These are phyloP conservation scores for Hydrolagus affinis DNA, from an alignment of 2,113 vertebrate species.

Conservation along the genomic window DNA sequence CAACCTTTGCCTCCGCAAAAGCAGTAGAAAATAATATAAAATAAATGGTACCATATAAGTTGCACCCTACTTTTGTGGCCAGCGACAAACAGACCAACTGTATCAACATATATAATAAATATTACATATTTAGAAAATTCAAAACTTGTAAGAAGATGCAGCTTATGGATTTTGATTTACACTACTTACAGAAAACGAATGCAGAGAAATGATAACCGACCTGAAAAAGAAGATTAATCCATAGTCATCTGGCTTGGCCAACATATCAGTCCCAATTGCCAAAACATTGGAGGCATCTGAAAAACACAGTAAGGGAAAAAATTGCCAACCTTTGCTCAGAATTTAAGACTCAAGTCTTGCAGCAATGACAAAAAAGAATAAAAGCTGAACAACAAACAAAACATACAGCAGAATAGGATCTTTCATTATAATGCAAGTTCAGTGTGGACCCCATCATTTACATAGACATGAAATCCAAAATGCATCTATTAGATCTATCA, in stretches of 20 bases:
- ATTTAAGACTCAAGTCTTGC: not conserved
- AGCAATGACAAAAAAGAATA: not conserved
- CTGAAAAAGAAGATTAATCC: slow-evolving; percentile 86
- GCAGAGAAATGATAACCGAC: slow-evolving; percentile 47
- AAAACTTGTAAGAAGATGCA: not conserved
- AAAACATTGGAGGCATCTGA: slow-evolving; percentile 89
- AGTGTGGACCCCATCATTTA: no score
- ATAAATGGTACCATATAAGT: not conserved
- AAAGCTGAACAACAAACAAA: not conserved
- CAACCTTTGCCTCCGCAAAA: not conserved
- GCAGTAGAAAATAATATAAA: not conserved
- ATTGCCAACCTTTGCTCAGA: not conserved
- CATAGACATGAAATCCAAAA: no score
- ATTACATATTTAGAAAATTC: slow-evolving; percentile 16
- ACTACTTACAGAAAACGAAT: not conserved
- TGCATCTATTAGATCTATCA: no score
- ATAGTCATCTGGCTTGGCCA: slow-evolving; percentile 69
- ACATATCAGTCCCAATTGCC: slow-evolving; percentile 68
- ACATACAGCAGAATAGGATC: not conserved
- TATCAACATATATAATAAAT: not conserved
- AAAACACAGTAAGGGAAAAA: slow-evolving; percentile 4
- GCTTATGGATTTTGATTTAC: not conserved
- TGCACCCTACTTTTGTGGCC: not conserved
- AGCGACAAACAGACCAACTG: not conserved
- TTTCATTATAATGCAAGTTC: no score